phyloP scores from a whole-genome alignment of 2,888 invertebrate genomes.

The Furcula furcula region DNA sequence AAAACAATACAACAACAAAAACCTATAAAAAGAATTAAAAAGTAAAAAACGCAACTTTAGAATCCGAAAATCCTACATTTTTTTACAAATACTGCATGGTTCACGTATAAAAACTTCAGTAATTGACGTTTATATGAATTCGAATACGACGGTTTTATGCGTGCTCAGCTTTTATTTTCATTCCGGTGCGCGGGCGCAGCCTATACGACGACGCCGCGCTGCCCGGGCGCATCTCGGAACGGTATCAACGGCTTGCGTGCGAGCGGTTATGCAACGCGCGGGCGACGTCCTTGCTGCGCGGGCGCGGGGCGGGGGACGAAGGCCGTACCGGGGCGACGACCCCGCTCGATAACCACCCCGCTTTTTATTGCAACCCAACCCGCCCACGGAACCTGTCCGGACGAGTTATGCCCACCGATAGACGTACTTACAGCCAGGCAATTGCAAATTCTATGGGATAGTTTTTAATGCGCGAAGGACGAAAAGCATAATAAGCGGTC shows the following conservation, averaged over 20 bases:
- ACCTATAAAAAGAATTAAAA: no score
- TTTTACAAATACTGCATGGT: constrained; percentile 9
- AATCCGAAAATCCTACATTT: no score
- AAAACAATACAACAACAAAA: no score
- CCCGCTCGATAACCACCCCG: constrained; percentile 50
- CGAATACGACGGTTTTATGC: constrained; percentile 30
- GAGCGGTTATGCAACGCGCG: constrained; percentile 69
- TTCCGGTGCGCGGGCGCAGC: constrained; percentile 37
- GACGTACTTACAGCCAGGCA: constrained; percentile 45
- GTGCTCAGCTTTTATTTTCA: constrained; percentile 49
- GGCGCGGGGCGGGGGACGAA: constrained; percentile 55
- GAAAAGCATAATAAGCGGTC: constrained; percentile 13
- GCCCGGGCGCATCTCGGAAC: constrained; percentile 49
- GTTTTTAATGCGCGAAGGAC: constrained; percentile 23
- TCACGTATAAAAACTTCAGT: constrained; percentile 28
- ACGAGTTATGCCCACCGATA: constrained; percentile 55
- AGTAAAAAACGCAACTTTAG: no score
- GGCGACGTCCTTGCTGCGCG: constrained; percentile 69
- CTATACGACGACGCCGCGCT: constrained; percentile 25
- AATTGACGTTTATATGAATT: constrained; percentile 41
- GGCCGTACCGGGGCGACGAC: constrained; percentile 71
- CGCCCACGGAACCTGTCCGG: constrained; percentile 54
- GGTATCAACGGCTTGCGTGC: constrained; percentile 66
- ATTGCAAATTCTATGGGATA: constrained; percentile 44
- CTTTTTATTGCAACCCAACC: constrained; percentile 52